These are phyloP conservation scores for Drosophila melanica DNA, from an alignment of 1,140 invertebrate genomes.

Conservation along the genomic window DNA sequence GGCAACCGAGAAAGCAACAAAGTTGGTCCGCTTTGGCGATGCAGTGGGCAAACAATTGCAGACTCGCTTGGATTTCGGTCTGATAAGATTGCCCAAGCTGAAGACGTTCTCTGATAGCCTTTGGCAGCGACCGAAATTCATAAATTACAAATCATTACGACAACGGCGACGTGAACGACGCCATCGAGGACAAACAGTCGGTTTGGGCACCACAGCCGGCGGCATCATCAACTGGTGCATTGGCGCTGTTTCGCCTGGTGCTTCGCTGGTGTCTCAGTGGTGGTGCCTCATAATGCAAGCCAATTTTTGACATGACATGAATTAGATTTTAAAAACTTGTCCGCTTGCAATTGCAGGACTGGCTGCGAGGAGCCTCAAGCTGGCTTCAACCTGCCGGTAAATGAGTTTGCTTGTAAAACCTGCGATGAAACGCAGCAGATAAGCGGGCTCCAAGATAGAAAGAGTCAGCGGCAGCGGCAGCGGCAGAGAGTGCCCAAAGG, in stretches of 20 bases:
- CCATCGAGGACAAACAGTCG: constrained; percentile 26
- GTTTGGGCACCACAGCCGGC: constrained; percentile 18
- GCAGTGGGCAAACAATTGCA: constrained; percentile 72
- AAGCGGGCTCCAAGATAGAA: constrained; percentile 25
- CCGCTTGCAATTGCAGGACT: constrained; percentile 39
- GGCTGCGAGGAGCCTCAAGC: constrained; percentile 9
- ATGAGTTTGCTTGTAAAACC: constrained; percentile 63
- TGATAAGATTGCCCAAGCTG: constrained; percentile 59
- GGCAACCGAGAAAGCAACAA: constrained; percentile 1
- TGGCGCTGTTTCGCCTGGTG: constrained; percentile 2
- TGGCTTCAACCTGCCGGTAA: constrained; percentile 39
- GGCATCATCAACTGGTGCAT: constrained; percentile 48
- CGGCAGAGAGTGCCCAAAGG: constrained; percentile 19
- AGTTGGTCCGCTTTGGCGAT: constrained; percentile 13
- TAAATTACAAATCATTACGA: constrained; percentile 80
- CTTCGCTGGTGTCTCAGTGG: not conserved
- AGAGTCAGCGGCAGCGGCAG: constrained; percentile 15
- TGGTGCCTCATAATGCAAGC: constrained; percentile 56
- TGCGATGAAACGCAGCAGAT: constrained; percentile 50
- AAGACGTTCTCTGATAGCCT: constrained; percentile 53
- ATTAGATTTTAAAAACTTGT: constrained; percentile 66
- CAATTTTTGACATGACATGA: constrained; percentile 80
- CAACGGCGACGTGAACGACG: constrained; percentile 39
- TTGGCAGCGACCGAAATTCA: constrained; percentile 69
- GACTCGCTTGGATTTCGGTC: constrained; percentile 27